Conservation (phyloP, 2,113 vertebrate species). For the Thamnaconus septentrionalis region DNA sequence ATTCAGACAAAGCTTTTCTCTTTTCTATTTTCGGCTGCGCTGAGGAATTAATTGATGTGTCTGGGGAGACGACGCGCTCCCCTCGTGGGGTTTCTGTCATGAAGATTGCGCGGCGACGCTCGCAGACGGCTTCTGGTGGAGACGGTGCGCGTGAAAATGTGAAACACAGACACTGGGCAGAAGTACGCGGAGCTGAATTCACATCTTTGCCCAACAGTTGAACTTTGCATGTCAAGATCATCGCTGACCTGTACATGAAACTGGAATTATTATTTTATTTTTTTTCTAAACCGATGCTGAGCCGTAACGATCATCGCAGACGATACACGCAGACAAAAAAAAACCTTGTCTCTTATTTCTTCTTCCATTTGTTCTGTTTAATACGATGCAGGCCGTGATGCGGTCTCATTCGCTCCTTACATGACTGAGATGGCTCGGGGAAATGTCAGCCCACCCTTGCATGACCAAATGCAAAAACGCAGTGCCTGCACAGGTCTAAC, state of each 20-base stretch:
- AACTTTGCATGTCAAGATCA: too few relatives aligned
- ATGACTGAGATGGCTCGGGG: constrained; percentile 19
- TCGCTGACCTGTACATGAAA: too few relatives aligned
- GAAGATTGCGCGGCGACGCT: neutral
- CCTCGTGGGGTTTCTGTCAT: neutral
- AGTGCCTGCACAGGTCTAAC: constrained; percentile 3
- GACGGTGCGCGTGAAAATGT: too few relatives aligned
- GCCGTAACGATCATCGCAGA: too few relatives aligned
- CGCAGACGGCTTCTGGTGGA: too few relatives aligned
- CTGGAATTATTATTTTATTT: too few relatives aligned
- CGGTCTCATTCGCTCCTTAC: constrained; percentile 7
- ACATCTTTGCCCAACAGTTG: too few relatives aligned
- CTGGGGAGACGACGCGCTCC: neutral
- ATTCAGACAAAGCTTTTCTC: constrained; percentile 17
- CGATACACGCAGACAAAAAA: too few relatives aligned
- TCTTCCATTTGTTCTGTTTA: neutral
- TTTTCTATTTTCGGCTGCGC: neutral
- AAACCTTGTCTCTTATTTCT: too few relatives aligned
- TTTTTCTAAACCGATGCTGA: too few relatives aligned
- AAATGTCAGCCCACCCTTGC: constrained; percentile 41
- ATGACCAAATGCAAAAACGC: constrained; percentile 2
- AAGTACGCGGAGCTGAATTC: too few relatives aligned
- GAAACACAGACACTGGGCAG: too few relatives aligned
- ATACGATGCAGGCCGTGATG: neutral
- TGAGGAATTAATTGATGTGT: constrained; percentile 1